Base-by-base conservation (phyloP, 2,113 vertebrate genomes). In the Erinaceus europaeus region DNA sequence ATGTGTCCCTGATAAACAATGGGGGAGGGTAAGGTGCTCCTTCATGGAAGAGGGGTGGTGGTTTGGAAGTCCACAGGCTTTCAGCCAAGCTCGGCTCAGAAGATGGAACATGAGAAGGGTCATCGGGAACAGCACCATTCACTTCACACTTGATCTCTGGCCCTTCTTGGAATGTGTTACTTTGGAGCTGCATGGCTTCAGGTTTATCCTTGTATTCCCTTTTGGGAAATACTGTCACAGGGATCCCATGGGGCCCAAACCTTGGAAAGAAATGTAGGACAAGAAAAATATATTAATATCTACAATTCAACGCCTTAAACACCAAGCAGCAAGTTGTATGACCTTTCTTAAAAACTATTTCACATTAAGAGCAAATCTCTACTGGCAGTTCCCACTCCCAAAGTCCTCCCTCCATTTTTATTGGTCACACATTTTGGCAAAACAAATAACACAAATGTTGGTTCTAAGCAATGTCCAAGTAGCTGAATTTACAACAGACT, bases 1-100 rank as follows among this genome's bases (percentile, higher is more conserved):
- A 99, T 0, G 98, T 99, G 98, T 99, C 98, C 98, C 99, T 99
- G 98, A 99, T 99, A 97, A 99, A 99, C 95, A 99, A 97, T 78
- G 99, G 99, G 65, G 99, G 99, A 74, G 99, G 99, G 79, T 99
- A 99, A 0, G 98, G 98, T 0, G 98, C 98, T 93, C 98, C 99
- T 93, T 99, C 98, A 23, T 99, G 98, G 95, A 99, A 99, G 93
- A 99, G 97, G 42, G 99, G 99, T 25, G 98, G 98, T 15, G 98
- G 98, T 94, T 99, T 99, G 78, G 98, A 98, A 95, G 97, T 98
- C 98, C 98, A 98, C 84, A 98, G 96, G 93, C 97, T 97, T 93
- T 97, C 96, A 67, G 97, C 95, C 93, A 96, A 86, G 96, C 92
- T 96, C 44, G 94, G 96, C 94, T 97, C 96, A 20, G 96, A 91